Evolutionary conservation across 2,113 vertebrate genomes (phyloP), one percentile per base, ranked within the genome.

Genomic region (Carassius auratus): DNA sequence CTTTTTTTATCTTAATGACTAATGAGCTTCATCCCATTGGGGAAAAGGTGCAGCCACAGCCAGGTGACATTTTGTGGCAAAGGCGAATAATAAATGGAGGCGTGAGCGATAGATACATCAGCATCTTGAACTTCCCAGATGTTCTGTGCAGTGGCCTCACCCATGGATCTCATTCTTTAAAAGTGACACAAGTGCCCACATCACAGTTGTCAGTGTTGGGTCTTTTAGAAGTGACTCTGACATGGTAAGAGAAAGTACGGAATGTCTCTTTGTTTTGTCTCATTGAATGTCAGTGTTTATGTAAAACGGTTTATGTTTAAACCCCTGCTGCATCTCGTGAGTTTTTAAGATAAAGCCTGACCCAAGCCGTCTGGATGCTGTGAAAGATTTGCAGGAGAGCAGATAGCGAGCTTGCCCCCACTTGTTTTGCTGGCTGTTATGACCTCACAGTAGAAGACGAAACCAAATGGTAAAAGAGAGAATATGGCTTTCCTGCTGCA

Each of bases 101-200:
- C 42, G 3, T 45, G 9, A 48, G 9, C 12, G 10, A 48, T 12
- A 48, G 10, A 12, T 48, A 48, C 45, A 19, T 74, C 83, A 77
- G 3, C 45, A 36, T 84, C 81, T 73, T 66, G 79, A 84, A 73
- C 59, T 73, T 71, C 81, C 48, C 76, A 86, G 77, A 85, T 84
- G 85, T 86, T 88, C 52, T 33, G 17, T 26, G 33, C 62, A 68
- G 15, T 84, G 52, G 68, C 26, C 59, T 76, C 30, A 13, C 6
- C 59, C 75, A 50, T 23, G 36, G 38, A 61, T 33, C 42, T 52
- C 30, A 57, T 77, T 86, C 50, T 84, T 81, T 21, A 84, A 52
- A 84, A 76, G 81, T 64, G 13, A 71, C 30, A 78, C 61, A 69
- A 69, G 38, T 26, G 10, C 21, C 75, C 30, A 77, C 45, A 48